Percentiles rank a stretch among this genome's conserved stretches.
Conservation (phyloP, 2,113 vertebrate species). For the Pterocles gutturalis region DNA sequence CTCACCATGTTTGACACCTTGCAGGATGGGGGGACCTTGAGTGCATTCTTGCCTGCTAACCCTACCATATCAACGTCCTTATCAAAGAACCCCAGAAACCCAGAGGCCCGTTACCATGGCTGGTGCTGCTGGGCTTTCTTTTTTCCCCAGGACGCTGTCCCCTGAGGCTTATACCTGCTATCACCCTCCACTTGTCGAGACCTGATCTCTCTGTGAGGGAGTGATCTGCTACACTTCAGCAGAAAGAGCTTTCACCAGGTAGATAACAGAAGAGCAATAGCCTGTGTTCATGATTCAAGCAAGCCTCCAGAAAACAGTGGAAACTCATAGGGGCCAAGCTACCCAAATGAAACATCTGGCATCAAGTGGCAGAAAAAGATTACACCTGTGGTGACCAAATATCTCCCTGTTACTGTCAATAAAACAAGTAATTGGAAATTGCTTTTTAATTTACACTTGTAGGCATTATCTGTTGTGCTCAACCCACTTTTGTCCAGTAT, state of each 20-base stretch:
- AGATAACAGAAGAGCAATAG: not conserved
- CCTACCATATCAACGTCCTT: rapidly evolving
- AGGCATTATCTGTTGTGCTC: not conserved
- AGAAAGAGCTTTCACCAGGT: not conserved
- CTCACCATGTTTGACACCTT: not conserved
- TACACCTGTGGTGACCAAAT: not conserved
- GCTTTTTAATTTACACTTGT: not conserved
- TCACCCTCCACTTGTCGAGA: not conserved
- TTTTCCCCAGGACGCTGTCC: not conserved
- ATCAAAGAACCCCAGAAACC: not conserved
- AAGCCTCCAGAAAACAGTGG: not conserved
- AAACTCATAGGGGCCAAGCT: not conserved
- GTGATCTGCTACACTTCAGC: not conserved
- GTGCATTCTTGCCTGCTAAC: rapidly evolving
- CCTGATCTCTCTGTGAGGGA: not conserved
- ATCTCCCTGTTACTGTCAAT: not conserved
- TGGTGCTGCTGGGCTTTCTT: not conserved
- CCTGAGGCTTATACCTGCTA: not conserved
- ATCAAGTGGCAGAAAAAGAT: not conserved
- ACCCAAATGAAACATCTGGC: not conserved
- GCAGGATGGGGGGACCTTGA: rapidly evolving
- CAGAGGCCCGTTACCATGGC: not conserved
- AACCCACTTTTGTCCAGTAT: not conserved
- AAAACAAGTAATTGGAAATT: not conserved
- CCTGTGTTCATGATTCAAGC: not conserved